phyloP scores from a whole-genome alignment of 2,113 vertebrate species.

The Poecilia latipinna region DNA sequence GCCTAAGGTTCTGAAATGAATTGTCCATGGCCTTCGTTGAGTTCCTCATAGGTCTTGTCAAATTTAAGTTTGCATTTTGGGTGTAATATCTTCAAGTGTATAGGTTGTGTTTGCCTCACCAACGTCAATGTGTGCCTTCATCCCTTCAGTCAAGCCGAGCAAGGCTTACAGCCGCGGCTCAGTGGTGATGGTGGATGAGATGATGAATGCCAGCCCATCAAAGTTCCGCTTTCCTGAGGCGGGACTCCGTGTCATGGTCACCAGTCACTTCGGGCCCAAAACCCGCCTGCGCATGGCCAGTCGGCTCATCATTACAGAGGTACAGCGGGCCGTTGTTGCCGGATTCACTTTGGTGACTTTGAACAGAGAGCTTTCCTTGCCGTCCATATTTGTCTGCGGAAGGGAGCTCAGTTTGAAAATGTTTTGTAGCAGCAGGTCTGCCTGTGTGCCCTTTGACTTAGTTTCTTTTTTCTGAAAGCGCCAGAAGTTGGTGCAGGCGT shows the following conservation, averaged over 20 bases:
- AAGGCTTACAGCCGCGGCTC: conserved; percentile 85
- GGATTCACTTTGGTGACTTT: neutral
- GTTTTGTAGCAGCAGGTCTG: neutral
- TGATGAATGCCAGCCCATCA: conserved; percentile 92
- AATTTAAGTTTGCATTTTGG: neutral
- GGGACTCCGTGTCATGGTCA: conserved; percentile 94
- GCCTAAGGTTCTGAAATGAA: neutral
- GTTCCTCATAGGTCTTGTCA: neutral
- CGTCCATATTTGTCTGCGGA: neutral
- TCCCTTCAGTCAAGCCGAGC: conserved; percentile 85
- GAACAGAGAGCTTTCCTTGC: neutral
- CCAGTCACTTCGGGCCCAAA: conserved; percentile 94
- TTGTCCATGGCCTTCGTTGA: neutral
- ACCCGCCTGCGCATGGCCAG: conserved; percentile 97
- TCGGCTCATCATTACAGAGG: conserved; percentile 96
- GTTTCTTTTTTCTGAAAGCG: conserved; percentile 83
- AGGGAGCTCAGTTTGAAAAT: neutral
- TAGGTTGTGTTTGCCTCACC: neutral
- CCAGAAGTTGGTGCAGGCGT: conserved; percentile 90
- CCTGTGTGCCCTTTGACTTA: conserved; percentile 57
- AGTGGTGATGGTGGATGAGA: conserved; percentile 97
- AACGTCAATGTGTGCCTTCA: neutral
- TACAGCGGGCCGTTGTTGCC: conserved; percentile 58
- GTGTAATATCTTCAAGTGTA: neutral
- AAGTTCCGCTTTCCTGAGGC: conserved; percentile 95